Evolutionary conservation across 2,888 invertebrate species (phyloP).

Genomic region (Molanna angustata): DNA sequence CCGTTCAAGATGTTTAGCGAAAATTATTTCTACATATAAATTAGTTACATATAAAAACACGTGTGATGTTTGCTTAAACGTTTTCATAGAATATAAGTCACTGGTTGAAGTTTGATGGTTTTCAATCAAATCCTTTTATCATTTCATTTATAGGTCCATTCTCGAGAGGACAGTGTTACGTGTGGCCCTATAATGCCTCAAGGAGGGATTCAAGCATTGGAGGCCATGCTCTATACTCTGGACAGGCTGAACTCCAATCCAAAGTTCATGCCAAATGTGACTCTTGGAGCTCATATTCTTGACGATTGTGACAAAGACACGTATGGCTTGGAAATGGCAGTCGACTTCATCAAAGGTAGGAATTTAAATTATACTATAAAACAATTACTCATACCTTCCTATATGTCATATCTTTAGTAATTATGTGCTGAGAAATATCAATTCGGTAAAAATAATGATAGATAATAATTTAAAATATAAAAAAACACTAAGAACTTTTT

Average conservation of each 20-base stretch:
- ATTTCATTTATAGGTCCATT: constrained; percentile 65
- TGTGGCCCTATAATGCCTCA: constrained; percentile 95
- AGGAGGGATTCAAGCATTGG: constrained; percentile 84
- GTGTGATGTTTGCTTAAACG: no score
- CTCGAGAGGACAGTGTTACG: constrained; percentile 80
- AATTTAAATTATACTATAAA: background rate
- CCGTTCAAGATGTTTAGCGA: no score
- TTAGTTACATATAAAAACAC: no score
- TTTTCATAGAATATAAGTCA: no score
- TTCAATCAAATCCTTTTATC: background rate
- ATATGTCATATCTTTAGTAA: no score
- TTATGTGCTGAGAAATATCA: no score
- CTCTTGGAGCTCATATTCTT: constrained; percentile 79
- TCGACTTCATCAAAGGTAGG: constrained; percentile 95
- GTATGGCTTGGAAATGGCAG: constrained; percentile 92
- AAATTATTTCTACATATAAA: no score
- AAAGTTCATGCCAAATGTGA: constrained; percentile 63
- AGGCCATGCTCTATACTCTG: constrained; percentile 88
- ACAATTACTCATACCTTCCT: no score
- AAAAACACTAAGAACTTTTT: no score
- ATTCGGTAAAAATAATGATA: background rate
- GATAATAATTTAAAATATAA: background rate
- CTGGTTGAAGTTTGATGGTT: background rate
- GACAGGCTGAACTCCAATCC: constrained; percentile 66
- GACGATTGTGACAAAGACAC: constrained; percentile 97